Conservation (phyloP, 1,140 invertebrate genomes). For the Meloidogyne floridensis region DNA sequence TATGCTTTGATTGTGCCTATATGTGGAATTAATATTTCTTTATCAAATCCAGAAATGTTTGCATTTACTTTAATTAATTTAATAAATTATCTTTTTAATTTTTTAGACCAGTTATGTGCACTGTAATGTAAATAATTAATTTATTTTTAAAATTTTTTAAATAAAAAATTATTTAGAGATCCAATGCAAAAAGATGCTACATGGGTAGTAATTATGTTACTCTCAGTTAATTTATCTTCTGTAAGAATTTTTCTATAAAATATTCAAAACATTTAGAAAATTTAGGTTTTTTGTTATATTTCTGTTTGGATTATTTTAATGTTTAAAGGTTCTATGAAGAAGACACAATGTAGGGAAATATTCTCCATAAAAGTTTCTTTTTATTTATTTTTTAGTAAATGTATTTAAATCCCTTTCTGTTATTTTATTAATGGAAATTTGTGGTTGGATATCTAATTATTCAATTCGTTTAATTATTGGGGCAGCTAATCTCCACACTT, state of each 20-base stretch:
- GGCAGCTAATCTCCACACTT: conserved; percentile 5
- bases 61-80: neutral
- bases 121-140: conserved; percentile 14
- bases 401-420: conserved; percentile 29
- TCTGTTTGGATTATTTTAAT: conserved; percentile 14
- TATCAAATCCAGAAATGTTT: conserved; percentile 19
- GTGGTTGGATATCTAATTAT: conserved; percentile 23
- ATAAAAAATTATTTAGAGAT: conserved; percentile 5
- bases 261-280: too few relatives aligned
- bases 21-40: neutral
- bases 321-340: neutral
- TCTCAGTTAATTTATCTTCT: conserved; percentile 15
- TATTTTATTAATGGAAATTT: conserved; percentile 21
- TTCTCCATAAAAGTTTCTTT: too few relatives aligned
- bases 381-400: neutral
- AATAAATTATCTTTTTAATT: neutral
- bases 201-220: conserved; percentile 21
- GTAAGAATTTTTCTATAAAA: neutral
- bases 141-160: neutral
- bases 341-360: conserved; percentile 3
- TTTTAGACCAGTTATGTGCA: conserved; percentile 32
- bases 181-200: conserved; percentile 16
- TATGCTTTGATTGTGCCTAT: conserved; percentile 8
- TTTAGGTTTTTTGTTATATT: conserved; percentile 12
- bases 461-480: conserved; percentile 15